Evolutionary conservation across 1,140 invertebrate genomes (phyloP).

Genomic region (Arctopsyche grandis): DNA sequence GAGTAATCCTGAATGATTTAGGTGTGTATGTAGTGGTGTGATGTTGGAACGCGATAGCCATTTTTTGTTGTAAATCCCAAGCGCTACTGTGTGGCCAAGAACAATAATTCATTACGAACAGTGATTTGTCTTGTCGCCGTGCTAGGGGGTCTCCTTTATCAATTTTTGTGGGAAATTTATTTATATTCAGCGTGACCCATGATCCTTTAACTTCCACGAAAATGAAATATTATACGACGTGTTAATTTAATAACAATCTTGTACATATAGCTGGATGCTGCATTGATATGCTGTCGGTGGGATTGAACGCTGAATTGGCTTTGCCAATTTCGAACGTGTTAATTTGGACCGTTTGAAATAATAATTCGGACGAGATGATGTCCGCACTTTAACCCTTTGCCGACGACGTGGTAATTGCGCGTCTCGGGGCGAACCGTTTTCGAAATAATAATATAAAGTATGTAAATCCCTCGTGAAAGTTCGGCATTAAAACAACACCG

Average conservation of each 20-base stretch:
- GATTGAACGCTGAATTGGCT: no score
- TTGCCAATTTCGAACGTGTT: no score
- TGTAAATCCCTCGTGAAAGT: not conserved
- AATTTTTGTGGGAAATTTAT: slow-evolving; percentile 23
- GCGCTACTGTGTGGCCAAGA: slow-evolving; percentile 35
- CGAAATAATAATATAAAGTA: slow-evolving; percentile 5
- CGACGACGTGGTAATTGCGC: not conserved
- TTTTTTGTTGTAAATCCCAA: slow-evolving; percentile 14
- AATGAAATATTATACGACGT: no score
- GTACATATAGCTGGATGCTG: no score
- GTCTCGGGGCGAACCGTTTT: not conserved
- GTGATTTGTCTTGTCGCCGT: slow-evolving; percentile 36
- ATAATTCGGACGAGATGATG: not conserved
- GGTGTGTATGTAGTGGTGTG: not conserved
- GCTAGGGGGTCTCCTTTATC: slow-evolving; percentile 37
- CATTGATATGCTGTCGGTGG: no score
- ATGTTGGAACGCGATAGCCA: slow-evolving; percentile 6
- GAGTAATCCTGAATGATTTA: slow-evolving; percentile 25
- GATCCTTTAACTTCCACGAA: no score
- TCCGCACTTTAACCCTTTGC: slow-evolving; percentile 6
- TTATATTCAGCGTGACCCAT: not conserved
- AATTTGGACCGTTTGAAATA: no score
- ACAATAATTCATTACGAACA: slow-evolving; percentile 42
- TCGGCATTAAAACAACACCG: not conserved
- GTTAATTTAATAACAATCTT: no score